phyloP scores from a whole-genome alignment of 2,888 invertebrate species.

The Drosophila gaucha region DNA sequence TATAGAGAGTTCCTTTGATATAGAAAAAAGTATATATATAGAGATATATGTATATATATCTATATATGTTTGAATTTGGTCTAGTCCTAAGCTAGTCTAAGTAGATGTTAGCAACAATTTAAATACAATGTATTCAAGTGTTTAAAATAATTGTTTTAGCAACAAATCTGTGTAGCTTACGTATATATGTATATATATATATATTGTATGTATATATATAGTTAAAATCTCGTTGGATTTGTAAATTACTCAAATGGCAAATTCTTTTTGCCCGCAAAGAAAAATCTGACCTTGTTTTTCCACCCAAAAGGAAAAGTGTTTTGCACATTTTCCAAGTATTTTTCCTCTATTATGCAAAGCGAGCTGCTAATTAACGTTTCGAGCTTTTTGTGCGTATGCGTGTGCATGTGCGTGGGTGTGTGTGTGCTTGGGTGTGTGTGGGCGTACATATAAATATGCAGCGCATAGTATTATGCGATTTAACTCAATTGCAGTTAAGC shows the following conservation, averaged over 20 bases:
- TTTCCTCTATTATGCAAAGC: conserved; percentile 36
- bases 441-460: conserved; percentile 5
- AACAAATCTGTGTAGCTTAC: conserved; percentile 25
- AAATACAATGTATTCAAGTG: conserved; percentile 59
- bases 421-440: background rate
- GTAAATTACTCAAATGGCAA: conserved; percentile 14
- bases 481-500: conserved; percentile 7
- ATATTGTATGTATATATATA: background rate
- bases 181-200: background rate
- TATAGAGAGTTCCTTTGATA: conserved; percentile 54
- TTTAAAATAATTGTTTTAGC: conserved; percentile 26
- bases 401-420: too few species aligned
- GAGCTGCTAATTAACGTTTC: conserved; percentile 44
- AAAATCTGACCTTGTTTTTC: conserved; percentile 28
- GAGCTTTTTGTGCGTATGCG: conserved; percentile 5
- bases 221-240: conserved; percentile 12
- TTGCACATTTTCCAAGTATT: conserved; percentile 23
- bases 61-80: conserved; percentile 10
- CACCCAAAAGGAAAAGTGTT: conserved; percentile 21
- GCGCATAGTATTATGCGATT: conserved; percentile 14
- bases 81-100: conserved; percentile 34
- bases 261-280: too few species aligned
- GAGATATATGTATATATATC: background rate
- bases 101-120: conserved; percentile 35
- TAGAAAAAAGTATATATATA: conserved; percentile 15